Evolutionary conservation across 2,797 vertebrate species (phyloP), one percentile per base, ranked within the genome.

Genomic region (Huso huso): DNA sequence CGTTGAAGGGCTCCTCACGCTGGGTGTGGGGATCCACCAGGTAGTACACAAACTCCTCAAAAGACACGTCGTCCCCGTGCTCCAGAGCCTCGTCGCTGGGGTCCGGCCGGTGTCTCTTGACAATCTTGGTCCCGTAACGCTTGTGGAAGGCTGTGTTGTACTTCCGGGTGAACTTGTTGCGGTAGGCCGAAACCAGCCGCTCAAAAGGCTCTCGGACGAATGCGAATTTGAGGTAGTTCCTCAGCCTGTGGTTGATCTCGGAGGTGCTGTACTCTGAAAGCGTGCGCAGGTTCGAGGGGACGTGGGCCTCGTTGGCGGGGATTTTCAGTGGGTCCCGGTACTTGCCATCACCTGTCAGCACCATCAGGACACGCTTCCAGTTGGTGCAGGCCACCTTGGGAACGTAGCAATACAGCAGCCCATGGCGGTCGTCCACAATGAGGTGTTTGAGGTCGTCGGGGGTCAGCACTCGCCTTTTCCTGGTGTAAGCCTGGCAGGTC

Each of bases 351-450:
- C 94, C 89, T 0, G 89, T 94, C 67, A 98, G 84, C 48, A 95
- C 93, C 92, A 98, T 95, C 73, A 99, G 81, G 71, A 95, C 91
- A 0, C 96, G 90, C 79, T 99, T 98, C 96, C 96, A 99, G 79
- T 97, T 98, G 68, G 96, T 99, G 83, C 96, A 98, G 66, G 96
- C 96, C 53, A 95, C 96, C 81, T 98, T 98, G 71, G 96, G 96
- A 23, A 99, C 95, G 0, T 98, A 98, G 87, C 96, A 98, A 83
- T 99, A 99, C n/a, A 99, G 92, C 61, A 99, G 85, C 69, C 88
- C 81, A 0, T 97, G 95, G 0, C 83, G 79, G 71, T 98, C 96
- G 0, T 99, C 96, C 72, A 98, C 96, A 69, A 99, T 90, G 77
- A 99, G 89, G 78, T 99, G 96, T 62, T 91, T 91, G 75, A 99